Percentiles rank a stretch among this genome's conserved stretches.
Conservation (phyloP, 2,888 invertebrate species). For the Chrysotoxum bicinctum region DNA sequence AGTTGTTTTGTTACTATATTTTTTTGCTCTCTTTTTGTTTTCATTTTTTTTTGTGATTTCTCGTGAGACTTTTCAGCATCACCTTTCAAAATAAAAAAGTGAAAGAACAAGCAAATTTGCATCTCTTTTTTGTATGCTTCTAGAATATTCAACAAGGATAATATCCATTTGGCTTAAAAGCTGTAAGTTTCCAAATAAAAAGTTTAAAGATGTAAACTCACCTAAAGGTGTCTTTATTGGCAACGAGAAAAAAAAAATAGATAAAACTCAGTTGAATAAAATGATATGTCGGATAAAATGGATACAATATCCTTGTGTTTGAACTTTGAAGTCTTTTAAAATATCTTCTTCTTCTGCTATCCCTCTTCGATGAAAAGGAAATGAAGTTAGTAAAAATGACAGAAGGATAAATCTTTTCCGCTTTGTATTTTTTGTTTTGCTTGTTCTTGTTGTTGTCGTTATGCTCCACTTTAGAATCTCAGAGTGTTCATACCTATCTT, state of each 20-base stretch:
- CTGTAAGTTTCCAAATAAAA: neutral
- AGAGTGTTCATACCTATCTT: conserved; percentile 3
- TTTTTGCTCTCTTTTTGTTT: neutral
- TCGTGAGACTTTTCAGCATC: conserved; percentile 28
- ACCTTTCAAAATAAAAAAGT: neutral
- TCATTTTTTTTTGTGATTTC: conserved; percentile 4
- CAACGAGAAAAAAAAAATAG: conserved; percentile 5
- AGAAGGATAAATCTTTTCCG: conserved; percentile 47
- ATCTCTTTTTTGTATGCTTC: conserved; percentile 20
- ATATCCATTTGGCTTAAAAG: conserved; percentile 9
- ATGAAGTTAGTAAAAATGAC: conserved; percentile 50
- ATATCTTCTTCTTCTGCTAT: neutral
- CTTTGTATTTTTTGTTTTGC: neutral
- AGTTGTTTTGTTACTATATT: conserved; percentile 51
- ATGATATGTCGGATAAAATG: conserved; percentile 37
- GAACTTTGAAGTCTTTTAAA: conserved; percentile 4
- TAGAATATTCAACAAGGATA: conserved; percentile 47
- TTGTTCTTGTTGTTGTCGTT: neutral
- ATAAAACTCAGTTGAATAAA: conserved; percentile 24
- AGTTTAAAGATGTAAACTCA: neutral
- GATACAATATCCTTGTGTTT: conserved; percentile 19
- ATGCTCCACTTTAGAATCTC: conserved; percentile 20
- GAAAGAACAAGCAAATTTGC: conserved; percentile 15
- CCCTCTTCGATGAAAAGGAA: conserved; percentile 13
- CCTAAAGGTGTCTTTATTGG: conserved; percentile 5